Base-by-base conservation (phyloP, 2,113 vertebrate species). In the cattle (Bos taurus) region DNA sequence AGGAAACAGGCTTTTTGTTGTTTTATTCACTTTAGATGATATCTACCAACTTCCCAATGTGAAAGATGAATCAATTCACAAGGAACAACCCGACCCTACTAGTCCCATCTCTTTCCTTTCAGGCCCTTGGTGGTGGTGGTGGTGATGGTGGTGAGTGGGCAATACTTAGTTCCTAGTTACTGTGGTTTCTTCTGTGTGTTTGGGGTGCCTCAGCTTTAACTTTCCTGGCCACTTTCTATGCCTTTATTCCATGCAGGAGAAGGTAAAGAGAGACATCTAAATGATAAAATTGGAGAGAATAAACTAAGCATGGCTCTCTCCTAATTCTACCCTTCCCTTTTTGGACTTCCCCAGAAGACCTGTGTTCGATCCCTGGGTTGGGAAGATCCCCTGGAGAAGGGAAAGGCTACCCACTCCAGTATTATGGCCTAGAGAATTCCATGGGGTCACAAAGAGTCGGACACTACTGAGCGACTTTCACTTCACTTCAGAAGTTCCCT, bases 21-120 rank as follows among this genome's bases (percentile, higher is more conserved):
- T 48, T 97, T 46, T 89, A 48, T 93, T 84, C 36, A 77, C 48
- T 94, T 90, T 56, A 67, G 19, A 40, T 78, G 11, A 40, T 17
- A 30, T 30, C 52, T n/a, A 78, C 43, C 57, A 56, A 23, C 5
- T n/a, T 46, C 23, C 56, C 56, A 57, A 33, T 16, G 5, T 36
- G 40, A 50, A 90, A 52, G 59, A 52, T 46, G 23, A 74, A 64
- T 59, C 14, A 86, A 2, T 54, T 94, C 25, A 77, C 28, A 30
- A 30, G 48, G 7, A 48, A 25, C 14, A 94, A 8, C 13, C 28
- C 6, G 2, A 62, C 28, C 11, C 80, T 28, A 30, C n/a, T 10
- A 7, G 2, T 30, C 14, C 2, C 15, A 8, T 36, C 10, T 30
- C 46, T 48, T 74, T 16, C 25, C 33, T n/a, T 13, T 74, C 19